Conservation (phyloP, 2,888 invertebrate genomes). For the Lydus trimaculatus region DNA sequence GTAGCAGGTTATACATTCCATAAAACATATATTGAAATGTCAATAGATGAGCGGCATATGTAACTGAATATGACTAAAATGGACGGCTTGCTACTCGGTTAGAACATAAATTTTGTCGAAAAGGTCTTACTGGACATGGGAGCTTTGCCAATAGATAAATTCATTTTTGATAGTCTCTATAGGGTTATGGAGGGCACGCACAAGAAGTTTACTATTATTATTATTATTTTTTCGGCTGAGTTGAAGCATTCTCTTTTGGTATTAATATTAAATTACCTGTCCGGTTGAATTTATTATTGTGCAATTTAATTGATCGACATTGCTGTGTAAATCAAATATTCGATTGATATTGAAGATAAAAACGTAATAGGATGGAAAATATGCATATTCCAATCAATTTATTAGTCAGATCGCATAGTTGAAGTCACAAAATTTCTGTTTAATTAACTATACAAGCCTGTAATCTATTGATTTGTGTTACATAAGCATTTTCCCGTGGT, state of each 20-base stretch:
- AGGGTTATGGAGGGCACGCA: not conserved
- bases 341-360: not conserved
- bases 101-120: constrained; percentile 40
- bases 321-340: not conserved
- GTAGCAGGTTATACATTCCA: constrained; percentile 59
- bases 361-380: not conserved
- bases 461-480: not conserved
- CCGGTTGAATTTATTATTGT: not conserved
- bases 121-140: constrained; percentile 20
- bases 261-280: constrained; percentile 1
- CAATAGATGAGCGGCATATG: constrained; percentile 50
- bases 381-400: not conserved
- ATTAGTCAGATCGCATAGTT: not conserved
- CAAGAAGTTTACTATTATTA: too few relatives aligned
- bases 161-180: constrained; percentile 25
- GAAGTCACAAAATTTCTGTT: not conserved
- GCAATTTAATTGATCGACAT: not conserved
- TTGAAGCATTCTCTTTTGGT: not conserved
- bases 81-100: constrained; percentile 38
- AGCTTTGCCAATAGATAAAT: constrained; percentile 27
- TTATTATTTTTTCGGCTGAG: not conserved
- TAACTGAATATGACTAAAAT: constrained; percentile 52
- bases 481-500: not conserved
- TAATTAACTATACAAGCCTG: not conserved
- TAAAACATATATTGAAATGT: constrained; percentile 61